Evolutionary conservation across 2,113 vertebrate genomes (phyloP), one percentile per base, ranked within the genome.

Genomic region (Lonchura striata): DNA sequence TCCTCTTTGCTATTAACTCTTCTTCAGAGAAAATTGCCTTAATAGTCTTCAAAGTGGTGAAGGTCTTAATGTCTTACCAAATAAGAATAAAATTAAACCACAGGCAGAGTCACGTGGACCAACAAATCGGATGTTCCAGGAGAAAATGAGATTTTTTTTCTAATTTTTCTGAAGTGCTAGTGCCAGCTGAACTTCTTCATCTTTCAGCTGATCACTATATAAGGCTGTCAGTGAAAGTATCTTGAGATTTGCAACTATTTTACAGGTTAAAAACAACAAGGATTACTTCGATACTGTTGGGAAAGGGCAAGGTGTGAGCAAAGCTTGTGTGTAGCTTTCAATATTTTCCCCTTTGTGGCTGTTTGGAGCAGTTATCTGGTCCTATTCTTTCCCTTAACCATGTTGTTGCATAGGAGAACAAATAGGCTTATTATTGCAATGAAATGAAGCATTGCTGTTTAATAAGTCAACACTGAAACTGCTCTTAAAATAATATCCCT

Each of bases 1-100:
- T 95, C 53, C 30, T 82, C 56, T 93, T 82, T 90, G 31, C 54
- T 91, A 50, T 69, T 71, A 94, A 90, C 8, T 92, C 74, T 85
- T 50, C 59, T 63, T 88, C 49, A 49, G 53, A 83, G 22, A 77
- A 54, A 50, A 28, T 78, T 94, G 28, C 39, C 27, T 82, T 59
- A 31, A 21, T 50, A n/a, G 13, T 63, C 54, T 74, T 80, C 47
- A 64, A n/a, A 49, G 47, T 44, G 5, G 10, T 79, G 65, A 41
- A 64, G 6, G 16, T 82, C 49, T 84, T 81, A 56, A 47, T 15
- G 28, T 70, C 63, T 70, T 74, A 28, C 28, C 41, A 74, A 81
- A 42, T 10, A 52, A 39, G 17, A 41, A 22, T 72, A 79, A 74
- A 81, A 56, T 59, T 54, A 82, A 75, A 57, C 78, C 5, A 11